These are phyloP conservation scores for Drosophila fungiperda DNA, from an alignment of 2,888 invertebrate genomes.

Conservation along the genomic window DNA sequence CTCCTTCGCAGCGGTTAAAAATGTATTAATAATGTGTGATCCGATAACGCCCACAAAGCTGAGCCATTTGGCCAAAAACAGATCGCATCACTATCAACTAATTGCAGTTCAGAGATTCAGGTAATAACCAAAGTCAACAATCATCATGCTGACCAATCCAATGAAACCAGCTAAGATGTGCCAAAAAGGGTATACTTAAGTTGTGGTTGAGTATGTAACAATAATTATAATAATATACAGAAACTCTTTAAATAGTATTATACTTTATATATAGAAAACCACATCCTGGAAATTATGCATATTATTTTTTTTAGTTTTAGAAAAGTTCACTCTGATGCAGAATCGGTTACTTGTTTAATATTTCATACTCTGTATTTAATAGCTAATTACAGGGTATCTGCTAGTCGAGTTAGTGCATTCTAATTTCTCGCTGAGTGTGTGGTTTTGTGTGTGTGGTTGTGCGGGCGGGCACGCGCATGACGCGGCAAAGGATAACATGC, in stretches of 20 bases:
- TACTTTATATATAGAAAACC: background rate
- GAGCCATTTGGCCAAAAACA: slow-evolving; percentile 9
- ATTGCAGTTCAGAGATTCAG: slow-evolving; percentile 19
- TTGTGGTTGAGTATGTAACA: background rate
- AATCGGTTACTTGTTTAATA: background rate
- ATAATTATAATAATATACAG: background rate
- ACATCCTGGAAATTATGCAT: background rate
- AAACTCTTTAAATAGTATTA: background rate
- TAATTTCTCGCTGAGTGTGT: background rate
- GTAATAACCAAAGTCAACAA: background rate
- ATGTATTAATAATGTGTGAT: slow-evolving; percentile 75
- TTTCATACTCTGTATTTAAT: too few relatives aligned
- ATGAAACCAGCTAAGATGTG: background rate
- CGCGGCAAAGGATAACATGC: slow-evolving; percentile 56
- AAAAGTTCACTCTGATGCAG: background rate
- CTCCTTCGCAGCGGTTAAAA: slow-evolving; percentile 76
- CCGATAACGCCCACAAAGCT: slow-evolving; percentile 59
- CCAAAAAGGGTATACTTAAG: background rate
- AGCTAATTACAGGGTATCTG: background rate
- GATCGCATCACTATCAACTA: slow-evolving; percentile 25
- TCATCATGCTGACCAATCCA: slow-evolving; percentile 52
- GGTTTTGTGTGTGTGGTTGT: slow-evolving; percentile 7
- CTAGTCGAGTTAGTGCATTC: background rate
- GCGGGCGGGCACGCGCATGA: slow-evolving; percentile 70
- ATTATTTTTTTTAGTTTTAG: background rate